These are phyloP conservation scores for Odontocerum albicorne DNA, from an alignment of 2,888 invertebrate species.

Conservation along the genomic window DNA sequence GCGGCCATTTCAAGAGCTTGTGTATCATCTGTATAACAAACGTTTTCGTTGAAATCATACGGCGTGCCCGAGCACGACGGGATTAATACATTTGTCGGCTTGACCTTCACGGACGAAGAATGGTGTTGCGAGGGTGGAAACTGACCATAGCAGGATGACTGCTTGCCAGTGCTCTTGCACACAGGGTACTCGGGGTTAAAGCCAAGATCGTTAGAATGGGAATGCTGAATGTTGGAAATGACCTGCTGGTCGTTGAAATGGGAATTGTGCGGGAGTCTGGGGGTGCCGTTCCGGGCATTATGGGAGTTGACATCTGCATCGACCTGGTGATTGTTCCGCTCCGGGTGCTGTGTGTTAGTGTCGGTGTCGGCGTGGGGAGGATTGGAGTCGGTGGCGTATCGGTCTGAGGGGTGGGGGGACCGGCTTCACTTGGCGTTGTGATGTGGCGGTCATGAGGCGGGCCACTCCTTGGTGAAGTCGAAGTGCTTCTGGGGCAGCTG, in stretches of 20 bases:
- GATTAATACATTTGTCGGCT: no score
- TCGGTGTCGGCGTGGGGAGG: conserved; percentile 2
- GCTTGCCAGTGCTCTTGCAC: neutral
- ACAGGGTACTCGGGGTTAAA: neutral
- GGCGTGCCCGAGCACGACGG: no score
- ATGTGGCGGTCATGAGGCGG: conserved; percentile 49
- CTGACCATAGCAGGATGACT: neutral
- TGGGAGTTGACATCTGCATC: neutral
- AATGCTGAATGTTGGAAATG: no score
- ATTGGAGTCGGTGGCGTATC: neutral
- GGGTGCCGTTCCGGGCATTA: no score
- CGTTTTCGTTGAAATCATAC: neutral
- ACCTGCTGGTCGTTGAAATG: no score
- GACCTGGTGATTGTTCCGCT: neutral
- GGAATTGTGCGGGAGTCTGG: no score
- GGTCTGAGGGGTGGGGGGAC: conserved; percentile 12
- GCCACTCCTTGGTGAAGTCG: conserved; percentile 62
- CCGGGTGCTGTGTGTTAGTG: neutral
- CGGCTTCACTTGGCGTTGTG: conserved; percentile 35
- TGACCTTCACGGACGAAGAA: no score
- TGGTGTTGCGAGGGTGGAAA: conserved; percentile 1
- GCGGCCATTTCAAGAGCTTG: neutral
- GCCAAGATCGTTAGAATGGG: no score
- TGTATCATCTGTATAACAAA: neutral
- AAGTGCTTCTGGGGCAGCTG: conserved; percentile 58